Evolutionary conservation across 2,888 invertebrate species (phyloP), one percentile per base, ranked within the genome.

Genomic region (Epistrophe eligans): DNA sequence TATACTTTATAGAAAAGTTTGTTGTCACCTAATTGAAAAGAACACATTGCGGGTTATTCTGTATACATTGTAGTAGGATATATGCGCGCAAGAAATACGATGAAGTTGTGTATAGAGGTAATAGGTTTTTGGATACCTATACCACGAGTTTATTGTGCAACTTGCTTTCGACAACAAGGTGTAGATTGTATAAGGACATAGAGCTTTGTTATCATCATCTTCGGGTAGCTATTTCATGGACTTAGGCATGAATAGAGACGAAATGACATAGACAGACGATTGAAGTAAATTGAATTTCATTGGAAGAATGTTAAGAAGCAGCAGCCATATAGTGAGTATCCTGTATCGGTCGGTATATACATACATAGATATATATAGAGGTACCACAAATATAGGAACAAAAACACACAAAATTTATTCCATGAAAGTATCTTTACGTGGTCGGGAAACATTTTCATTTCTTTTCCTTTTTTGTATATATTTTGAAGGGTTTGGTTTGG

Each of bases 21-120:
- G 73, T 79, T 85, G 85, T 82, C 85, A 85, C 82, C 85, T 85
- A 85, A 85, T 85, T 85, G 82, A 82, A 85, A 79, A 70, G 67
- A 77, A 82, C 77, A 72, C 73, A 73, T 72, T 71, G 80, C 62
- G 64, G 62, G 17, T 32, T 77, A 45, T 52, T 77, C 11, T 32
- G 5, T 2, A 3, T 62, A 19, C 13, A 52, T 5, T 15, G 38
- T 15, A 43, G 45, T n/a, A n/a, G n/a, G n/a, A n/a, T n/a, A n/a
- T n/a, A n/a, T n/a, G 32, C 66, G 80, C 66, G 35, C 32, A 77
- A 60, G 60, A 50, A 8, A 24, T 32, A 58, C 45, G 24, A 48
- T 38, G 48, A 50, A 35, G 48, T 48, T 57, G 32, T 40, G 13
- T 9, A 13, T 19, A 57, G 6, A 6, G 32, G 67, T 67, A 52